Evolutionary conservation across 2,797 vertebrate genomes (phyloP).

Genomic region (Psittacula echo): DNA sequence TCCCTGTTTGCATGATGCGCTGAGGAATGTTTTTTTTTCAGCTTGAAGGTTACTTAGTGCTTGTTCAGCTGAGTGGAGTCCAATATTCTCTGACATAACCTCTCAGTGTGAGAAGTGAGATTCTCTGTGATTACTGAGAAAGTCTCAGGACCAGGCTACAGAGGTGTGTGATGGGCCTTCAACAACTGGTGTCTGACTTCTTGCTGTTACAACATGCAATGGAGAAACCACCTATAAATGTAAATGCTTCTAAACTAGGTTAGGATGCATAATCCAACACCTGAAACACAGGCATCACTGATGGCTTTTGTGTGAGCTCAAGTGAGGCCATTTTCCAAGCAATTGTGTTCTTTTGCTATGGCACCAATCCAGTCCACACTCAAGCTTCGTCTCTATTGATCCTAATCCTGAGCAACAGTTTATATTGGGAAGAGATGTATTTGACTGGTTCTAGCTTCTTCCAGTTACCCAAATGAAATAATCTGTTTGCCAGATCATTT

Average conservation of each 20-base stretch:
- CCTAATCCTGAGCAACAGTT: background rate
- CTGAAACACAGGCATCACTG: background rate
- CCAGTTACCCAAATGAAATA: background rate
- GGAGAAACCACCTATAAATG: background rate
- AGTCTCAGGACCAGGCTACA: background rate
- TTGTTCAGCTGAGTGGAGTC: background rate
- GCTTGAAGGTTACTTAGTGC: background rate
- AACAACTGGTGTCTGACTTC: background rate
- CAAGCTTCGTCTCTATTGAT: background rate
- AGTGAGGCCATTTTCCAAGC: background rate
- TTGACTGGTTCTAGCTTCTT: background rate
- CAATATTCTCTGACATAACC: background rate
- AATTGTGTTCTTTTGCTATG: background rate
- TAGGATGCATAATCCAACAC: background rate
- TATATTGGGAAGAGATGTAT: background rate
- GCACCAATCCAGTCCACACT: background rate
- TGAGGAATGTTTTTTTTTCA: background rate
- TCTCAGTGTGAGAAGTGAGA: background rate
- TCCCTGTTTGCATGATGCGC: background rate
- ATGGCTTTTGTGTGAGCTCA: background rate
- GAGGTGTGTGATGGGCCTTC: background rate
- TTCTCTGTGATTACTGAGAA: background rate
- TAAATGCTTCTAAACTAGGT: background rate
- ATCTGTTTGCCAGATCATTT: background rate
- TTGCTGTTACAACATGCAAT: background rate